Base-by-base conservation (phyloP, 2,113 vertebrate genomes). In the Neogale vison region DNA sequence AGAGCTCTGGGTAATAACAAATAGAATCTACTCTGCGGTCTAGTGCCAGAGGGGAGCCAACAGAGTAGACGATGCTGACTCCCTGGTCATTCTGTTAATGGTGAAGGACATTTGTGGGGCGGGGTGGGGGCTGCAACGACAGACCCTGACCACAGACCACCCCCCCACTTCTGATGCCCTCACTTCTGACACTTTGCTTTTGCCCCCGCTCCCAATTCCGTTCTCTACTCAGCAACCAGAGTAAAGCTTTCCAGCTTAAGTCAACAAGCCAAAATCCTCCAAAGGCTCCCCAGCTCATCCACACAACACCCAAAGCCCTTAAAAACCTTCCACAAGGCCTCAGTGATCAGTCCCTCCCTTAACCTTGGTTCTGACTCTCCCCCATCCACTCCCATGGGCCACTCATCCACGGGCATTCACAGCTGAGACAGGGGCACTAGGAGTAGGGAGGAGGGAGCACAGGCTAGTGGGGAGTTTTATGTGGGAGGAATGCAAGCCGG, bases 31-130 rank as follows among this genome's bases (percentile, higher is more conserved):
- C 55, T 26, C 77, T 59, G 7, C 1, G 4, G 13, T 79, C 39
- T 36, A 7, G 55, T 0, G 24, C 20, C 61, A 23, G n/a, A 55
- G 23, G 24, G 82, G 4, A 31, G 45, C 45, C 1, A 4, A 14
- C 63, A 39, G 57, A 59, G 42, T 15, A 42, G 50, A 39, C 2
- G 11, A 36, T 0, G 5, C 17, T 15, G 29, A 36, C 10, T 0
- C 24, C 69, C 6, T 0, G 0, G 26, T 34, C 36, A 15, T 29
- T 36, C 88, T 47, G 3, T 72, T 34, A 14, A 10, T 31, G 13
- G 47, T 17, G 80, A 55, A 86, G 57, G 74, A 57, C n/a, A 31
- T 20, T 84, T 47, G 7, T 42, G 3, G 0, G 5, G 5, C 6
- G 11, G 26, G 11, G 45, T 1, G 20, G 29, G n/a, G 23, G 57